Evolutionary conservation across 2,888 invertebrate species (phyloP).

Genomic region (Palloptera scutellata): DNA sequence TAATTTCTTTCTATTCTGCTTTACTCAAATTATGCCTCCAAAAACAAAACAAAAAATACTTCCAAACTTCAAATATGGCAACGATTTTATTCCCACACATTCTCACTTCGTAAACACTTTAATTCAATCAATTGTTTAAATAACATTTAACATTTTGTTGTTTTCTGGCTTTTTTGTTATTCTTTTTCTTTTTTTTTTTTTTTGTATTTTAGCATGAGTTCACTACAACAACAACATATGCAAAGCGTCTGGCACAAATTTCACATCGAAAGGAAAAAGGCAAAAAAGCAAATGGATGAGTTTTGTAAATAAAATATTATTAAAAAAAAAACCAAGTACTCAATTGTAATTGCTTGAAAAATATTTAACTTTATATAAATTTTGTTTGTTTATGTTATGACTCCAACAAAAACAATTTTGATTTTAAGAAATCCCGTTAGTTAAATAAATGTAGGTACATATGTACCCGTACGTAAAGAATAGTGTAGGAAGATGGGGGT

Average conservation of each 20-base stretch:
- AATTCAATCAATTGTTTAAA: too few species aligned
- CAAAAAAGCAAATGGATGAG: slow-evolving; percentile 1
- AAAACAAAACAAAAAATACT: too few species aligned
- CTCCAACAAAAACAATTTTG: slow-evolving; percentile 27
- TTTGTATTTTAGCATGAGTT: slow-evolving; percentile 18
- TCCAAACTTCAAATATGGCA: too few species aligned
- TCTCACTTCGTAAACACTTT: too few species aligned
- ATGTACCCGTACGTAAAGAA: too few species aligned
- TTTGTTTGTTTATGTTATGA: background rate
- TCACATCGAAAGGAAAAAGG: slow-evolving; percentile 1
- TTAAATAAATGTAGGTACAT: slow-evolving; percentile 19
- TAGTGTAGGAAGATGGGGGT: background rate
- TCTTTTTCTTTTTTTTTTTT: slow-evolving; percentile 21
- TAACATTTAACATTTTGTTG: too few species aligned
- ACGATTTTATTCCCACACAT: too few species aligned
- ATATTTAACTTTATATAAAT: background rate
- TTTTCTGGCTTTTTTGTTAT: too few species aligned
- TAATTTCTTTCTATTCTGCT: too few species aligned
- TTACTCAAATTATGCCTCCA: too few species aligned
- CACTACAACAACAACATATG: background rate
- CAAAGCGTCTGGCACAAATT: background rate
- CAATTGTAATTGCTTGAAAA: background rate
- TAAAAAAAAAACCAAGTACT: background rate
- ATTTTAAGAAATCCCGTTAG: slow-evolving; percentile 29
- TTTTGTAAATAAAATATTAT: background rate